These are phyloP conservation scores for Pteronura brasiliensis DNA, from an alignment of 2,113 vertebrate species.

Conservation along the genomic window DNA sequence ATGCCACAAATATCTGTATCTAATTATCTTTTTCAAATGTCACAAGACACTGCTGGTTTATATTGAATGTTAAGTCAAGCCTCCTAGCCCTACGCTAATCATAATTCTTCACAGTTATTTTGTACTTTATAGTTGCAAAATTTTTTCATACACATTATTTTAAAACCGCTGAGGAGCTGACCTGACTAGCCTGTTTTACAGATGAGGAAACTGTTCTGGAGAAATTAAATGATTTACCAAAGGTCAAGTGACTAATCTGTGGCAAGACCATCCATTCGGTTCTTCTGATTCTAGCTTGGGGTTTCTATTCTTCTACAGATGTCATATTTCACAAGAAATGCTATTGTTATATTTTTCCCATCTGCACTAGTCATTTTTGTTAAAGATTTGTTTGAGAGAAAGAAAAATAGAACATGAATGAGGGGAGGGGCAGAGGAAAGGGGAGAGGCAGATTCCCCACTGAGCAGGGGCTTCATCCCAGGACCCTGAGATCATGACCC, in stretches of 20 bases:
- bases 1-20: not conserved
- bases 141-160: not conserved
- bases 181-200: not conserved
- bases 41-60: not conserved
- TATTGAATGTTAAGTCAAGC: not conserved
- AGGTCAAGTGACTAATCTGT: not conserved
- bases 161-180: fast-evolving
- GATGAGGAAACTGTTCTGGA: not conserved
- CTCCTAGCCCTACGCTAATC: fast-evolving
- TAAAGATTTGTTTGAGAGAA: not conserved
- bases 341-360: not conserved
- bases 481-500: no score
- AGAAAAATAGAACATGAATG: not conserved
- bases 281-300: not conserved
- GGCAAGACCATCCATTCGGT: not conserved
- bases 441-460: not conserved
- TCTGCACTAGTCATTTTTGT: not conserved
- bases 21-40: not conserved
- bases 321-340: not conserved
- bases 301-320: not conserved
- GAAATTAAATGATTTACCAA: not conserved
- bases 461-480: no score
- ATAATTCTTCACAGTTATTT: not conserved
- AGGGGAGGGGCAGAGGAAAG: no score
- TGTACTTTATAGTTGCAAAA: not conserved